phyloP scores from a whole-genome alignment of 2,888 invertebrate species.

The Chloromyia formosa region DNA sequence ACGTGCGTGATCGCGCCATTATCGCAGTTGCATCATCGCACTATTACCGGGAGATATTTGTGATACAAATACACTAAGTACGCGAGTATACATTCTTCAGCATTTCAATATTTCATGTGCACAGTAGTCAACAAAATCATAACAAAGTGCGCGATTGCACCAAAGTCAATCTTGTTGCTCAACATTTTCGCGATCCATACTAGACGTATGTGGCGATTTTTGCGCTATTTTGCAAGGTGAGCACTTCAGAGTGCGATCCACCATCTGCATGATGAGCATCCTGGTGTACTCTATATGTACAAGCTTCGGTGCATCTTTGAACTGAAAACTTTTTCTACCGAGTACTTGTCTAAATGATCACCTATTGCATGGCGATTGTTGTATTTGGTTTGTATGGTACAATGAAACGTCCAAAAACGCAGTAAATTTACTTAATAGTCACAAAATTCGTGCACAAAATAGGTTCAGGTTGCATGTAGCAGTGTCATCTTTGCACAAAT shows the following conservation, averaged over 20 bases:
- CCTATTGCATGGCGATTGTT: neutral
- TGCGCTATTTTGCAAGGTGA: slow-evolving; percentile 25
- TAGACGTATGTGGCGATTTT: slow-evolving; percentile 17
- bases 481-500: slow-evolving; percentile 41
- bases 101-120: slow-evolving; percentile 14
- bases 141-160: slow-evolving; percentile 29
- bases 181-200: slow-evolving; percentile 4
- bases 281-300: no score
- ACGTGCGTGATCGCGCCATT: neutral
- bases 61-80: slow-evolving; percentile 27
- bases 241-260: slow-evolving; percentile 12
- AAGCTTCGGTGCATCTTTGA: neutral
- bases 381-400: neutral
- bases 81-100: slow-evolving; percentile 6
- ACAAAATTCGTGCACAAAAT: slow-evolving; percentile 39
- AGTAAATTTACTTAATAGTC: slow-evolving; percentile 36
- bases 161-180: slow-evolving; percentile 24
- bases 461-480: neutral
- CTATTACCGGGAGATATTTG: neutral
- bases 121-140: slow-evolving; percentile 22
- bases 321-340: neutral
- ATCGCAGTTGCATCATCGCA: slow-evolving; percentile 8
- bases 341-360: no score
- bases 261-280: neutral
- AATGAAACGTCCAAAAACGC: neutral